Conservation (phyloP, 1,140 invertebrate species). For the Nasonia vitripennis region DNA sequence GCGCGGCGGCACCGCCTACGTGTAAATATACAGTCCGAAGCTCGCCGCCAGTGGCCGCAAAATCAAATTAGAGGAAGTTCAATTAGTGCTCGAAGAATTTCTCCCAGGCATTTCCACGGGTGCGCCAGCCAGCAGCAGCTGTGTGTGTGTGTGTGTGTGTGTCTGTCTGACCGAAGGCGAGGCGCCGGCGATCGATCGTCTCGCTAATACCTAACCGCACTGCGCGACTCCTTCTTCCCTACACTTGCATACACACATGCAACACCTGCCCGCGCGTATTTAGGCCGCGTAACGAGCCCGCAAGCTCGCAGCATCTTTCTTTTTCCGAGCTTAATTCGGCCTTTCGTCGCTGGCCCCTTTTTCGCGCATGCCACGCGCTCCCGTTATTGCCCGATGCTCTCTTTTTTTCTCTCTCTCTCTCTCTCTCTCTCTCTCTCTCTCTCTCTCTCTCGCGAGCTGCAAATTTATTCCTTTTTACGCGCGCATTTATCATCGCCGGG, state of each 20-base stretch:
- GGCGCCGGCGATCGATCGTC: background rate
- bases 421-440: too few species aligned
- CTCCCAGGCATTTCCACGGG: slow-evolving; percentile 61
- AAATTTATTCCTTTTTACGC: slow-evolving; percentile 39
- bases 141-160: slow-evolving; percentile 15
- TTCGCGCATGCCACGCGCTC: background rate
- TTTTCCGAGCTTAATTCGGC: slow-evolving; percentile 28
- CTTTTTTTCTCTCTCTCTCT: background rate
- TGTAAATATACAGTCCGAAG: slow-evolving; percentile 10
- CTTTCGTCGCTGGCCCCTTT: background rate
- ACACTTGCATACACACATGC: background rate
- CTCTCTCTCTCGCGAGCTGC: background rate
- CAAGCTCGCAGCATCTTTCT: background rate
- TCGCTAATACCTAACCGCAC: background rate
- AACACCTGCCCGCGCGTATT: background rate
- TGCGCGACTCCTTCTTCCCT: background rate
- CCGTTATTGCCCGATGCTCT: background rate
- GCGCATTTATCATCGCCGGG: background rate
- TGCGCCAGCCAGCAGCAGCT: slow-evolving; percentile 41
- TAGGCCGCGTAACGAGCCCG: background rate
- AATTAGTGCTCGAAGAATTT: slow-evolving; percentile 69
- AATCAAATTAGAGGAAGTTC: slow-evolving; percentile 71
- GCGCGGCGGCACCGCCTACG: background rate
- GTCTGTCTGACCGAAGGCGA: background rate
- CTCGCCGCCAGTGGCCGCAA: slow-evolving; percentile 54